phyloP scores from a whole-genome alignment of 2,888 invertebrate genomes.

The Ennomos fuscantarius region DNA sequence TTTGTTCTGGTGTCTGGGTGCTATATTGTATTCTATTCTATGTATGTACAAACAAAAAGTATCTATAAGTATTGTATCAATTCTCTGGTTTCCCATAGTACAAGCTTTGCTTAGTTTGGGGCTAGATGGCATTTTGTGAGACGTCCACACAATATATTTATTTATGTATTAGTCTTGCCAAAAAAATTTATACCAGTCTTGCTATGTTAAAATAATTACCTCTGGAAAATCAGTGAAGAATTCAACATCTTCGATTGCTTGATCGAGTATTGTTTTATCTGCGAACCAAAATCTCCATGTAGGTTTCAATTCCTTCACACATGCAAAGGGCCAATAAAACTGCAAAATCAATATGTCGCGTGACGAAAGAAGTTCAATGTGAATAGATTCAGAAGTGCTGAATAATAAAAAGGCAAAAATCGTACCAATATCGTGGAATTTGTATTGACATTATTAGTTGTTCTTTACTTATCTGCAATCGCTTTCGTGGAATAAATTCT shows the following conservation, averaged over 20 bases:
- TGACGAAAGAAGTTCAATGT: constrained; percentile 53
- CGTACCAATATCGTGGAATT: constrained; percentile 30
- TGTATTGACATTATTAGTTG: constrained; percentile 29
- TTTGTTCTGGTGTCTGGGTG: no score
- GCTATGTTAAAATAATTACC: constrained; percentile 54
- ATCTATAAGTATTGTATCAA: no score
- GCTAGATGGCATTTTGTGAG: no score
- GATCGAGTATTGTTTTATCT: constrained; percentile 89
- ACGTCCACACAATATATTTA: no score
- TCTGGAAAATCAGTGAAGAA: constrained; percentile 85
- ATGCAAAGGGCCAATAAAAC: constrained; percentile 35
- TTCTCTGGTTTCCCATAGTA: no score
- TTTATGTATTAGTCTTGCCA: no score
- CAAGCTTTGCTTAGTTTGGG: no score
- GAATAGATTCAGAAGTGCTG: constrained; percentile 54
- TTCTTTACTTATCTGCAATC: constrained; percentile 28
- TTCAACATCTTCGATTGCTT: constrained; percentile 86
- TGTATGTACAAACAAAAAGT: no score
- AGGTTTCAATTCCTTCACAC: constrained; percentile 26
- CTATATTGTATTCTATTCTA: no score
- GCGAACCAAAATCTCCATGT: constrained; percentile 53
- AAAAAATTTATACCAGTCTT: no score
- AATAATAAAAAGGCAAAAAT: constrained; percentile 56
- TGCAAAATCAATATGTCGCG: constrained; percentile 56
- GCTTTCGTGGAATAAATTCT: constrained; percentile 12